These are phyloP conservation scores for Euleptes europaea DNA, from an alignment of 2,113 vertebrate genomes.

Conservation along the genomic window DNA sequence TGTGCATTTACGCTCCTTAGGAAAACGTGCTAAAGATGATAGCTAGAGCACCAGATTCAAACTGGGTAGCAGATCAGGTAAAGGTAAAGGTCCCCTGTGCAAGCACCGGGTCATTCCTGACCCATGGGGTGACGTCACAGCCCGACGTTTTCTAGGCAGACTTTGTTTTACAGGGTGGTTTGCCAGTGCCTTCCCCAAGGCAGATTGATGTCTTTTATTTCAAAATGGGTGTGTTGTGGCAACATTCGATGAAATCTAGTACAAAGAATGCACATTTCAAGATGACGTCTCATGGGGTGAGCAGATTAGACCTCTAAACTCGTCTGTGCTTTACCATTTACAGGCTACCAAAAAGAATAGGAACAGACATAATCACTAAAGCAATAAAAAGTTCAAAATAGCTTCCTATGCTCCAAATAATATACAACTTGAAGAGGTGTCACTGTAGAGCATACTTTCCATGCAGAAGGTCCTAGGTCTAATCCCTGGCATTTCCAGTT, in stretches of 20 bases:
- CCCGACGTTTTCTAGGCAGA: no score
- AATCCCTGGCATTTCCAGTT: no score
- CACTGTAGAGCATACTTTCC: no score
- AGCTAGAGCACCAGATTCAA: not conserved
- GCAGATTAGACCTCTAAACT: not conserved
- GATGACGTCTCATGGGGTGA: not conserved
- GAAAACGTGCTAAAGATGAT: not conserved
- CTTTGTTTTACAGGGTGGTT: no score
- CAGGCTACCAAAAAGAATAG: not conserved
- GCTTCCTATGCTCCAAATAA: not conserved
- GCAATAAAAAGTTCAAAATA: not conserved
- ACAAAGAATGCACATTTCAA: not conserved
- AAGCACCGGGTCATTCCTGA: no score
- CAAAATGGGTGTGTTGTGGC: not conserved
- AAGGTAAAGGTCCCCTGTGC: no score
- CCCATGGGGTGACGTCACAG: no score
- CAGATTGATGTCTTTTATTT: not conserved
- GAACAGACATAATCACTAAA: not conserved
- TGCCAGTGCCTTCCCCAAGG: no score
- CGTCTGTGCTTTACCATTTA: not conserved
- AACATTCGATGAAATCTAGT: constrained; percentile 6
- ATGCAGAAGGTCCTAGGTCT: no score
- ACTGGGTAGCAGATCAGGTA: not conserved
- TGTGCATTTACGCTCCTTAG: not conserved
- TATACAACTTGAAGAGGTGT: no score